These are phyloP conservation scores for Bombus affinis DNA, from an alignment of 1,140 invertebrate genomes.

Conservation along the genomic window DNA sequence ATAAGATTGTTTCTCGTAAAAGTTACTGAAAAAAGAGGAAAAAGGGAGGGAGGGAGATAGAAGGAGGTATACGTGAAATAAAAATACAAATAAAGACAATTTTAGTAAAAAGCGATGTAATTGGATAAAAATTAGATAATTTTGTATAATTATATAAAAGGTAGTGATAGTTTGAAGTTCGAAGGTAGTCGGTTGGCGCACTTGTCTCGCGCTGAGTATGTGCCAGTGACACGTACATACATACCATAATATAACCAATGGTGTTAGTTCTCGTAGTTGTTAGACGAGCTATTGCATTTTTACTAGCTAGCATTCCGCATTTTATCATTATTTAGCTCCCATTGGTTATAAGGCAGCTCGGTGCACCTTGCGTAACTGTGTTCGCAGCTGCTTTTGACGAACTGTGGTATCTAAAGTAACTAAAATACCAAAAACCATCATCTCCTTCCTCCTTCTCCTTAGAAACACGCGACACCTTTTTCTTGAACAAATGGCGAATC, in stretches of 20 bases:
- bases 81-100: background rate
- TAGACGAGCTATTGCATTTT: constrained; percentile 82
- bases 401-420: constrained; percentile 20
- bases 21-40: background rate
- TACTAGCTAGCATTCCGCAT: constrained; percentile 81
- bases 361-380: constrained; percentile 56
- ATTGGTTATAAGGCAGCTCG: constrained; percentile 76
- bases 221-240: constrained; percentile 76
- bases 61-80: background rate
- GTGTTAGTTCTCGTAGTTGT: constrained; percentile 80
- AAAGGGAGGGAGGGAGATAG: background rate
- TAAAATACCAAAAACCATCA: constrained; percentile 3
- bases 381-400: constrained; percentile 54
- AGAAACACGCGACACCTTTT: constrained; percentile 5
- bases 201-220: constrained; percentile 69
- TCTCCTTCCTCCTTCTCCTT: background rate
- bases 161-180: background rate
- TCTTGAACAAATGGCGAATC: background rate
- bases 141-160: background rate
- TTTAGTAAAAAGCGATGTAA: too few species aligned
- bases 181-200: constrained; percentile 31
- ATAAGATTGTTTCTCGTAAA: background rate
- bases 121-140: too few species aligned
- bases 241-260: constrained; percentile 75
- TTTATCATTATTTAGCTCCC: constrained; percentile 79